Evolutionary conservation across 2,888 invertebrate species (phyloP), one percentile per base, ranked within the genome.

Genomic region (Caenorhabditis doughertyi): DNA sequence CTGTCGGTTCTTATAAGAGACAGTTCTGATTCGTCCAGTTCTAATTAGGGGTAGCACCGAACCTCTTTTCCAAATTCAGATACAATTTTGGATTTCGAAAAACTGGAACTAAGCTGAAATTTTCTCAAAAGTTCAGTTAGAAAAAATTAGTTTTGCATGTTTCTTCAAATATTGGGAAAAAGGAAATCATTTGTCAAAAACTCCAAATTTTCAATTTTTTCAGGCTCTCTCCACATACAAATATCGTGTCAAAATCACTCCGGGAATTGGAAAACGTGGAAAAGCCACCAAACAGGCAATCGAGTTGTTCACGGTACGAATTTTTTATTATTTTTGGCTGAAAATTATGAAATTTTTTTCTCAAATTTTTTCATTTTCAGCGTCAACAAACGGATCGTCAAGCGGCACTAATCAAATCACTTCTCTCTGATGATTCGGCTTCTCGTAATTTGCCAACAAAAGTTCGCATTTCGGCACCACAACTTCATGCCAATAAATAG

Each of bases 401-500:
- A 62, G 72, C 71, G 49, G 77, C 82, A 0, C 93, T 98, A 13
- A 93, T 99, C 5, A 96, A 96, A 92, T 95, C 96, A 3, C 95
- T 96, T 5, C 95, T 97, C 9, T 96, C 96, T 92, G 97, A 98
- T 90, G 96, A 97, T 91, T 95, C 95, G 83, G 93, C 97, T 35
- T 96, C 97, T 0, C 94, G 97, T 87, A 98, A 98, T 94, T 95
- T 99, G 92, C 98, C 98, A 11, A 97, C 98, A 42, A 98, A 97
- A 93, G 97, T 98, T 13, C 79, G 84, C 11, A 79, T 85, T 18
- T 85, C 84, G 11, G 86, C 86, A 8, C 86, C 86, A 23, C 84
- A 85, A 64, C 72, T 84, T 16, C 84, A 86, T 55, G 83, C 83
- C 11, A n/a, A n/a, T n/a, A 86, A 86, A 70, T 79, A 83, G 58